These are phyloP conservation scores for Poeciliopsis gracilis DNA, from an alignment of 2,797 vertebrate genomes.

Conservation along the genomic window DNA sequence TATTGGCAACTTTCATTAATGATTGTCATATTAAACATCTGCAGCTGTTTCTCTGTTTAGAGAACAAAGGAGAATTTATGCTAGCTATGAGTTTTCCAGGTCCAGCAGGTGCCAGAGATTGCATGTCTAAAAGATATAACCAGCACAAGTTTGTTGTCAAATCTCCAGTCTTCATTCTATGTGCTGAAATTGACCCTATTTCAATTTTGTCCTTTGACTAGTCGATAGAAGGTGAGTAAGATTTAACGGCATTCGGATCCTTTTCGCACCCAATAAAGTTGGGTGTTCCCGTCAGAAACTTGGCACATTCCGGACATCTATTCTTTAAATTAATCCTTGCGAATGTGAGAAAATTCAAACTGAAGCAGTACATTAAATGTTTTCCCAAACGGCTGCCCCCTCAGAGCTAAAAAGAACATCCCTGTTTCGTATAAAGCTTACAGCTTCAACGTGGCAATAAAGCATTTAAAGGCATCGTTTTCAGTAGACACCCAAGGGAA, in stretches of 20 bases:
- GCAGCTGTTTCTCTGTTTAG: no score
- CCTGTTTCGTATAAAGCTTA: not conserved
- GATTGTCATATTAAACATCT: not conserved
- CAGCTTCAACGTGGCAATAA: not conserved
- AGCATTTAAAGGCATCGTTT: not conserved
- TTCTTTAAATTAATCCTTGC: not conserved
- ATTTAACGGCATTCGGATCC: not conserved
- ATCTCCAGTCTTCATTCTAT: not conserved
- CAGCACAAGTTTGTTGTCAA: not conserved
- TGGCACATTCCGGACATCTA: not conserved
- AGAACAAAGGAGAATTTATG: not conserved
- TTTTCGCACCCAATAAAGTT: not conserved
- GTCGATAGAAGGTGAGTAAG: not conserved
- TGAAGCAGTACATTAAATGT: not conserved
- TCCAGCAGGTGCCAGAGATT: not conserved
- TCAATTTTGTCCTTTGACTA: not conserved
- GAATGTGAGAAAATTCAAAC: not conserved
- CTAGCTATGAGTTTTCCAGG: not conserved
- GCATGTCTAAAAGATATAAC: not conserved
- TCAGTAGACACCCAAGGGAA: conserved; percentile 1
- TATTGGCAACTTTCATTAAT: not conserved
- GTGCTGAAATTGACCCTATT: not conserved
- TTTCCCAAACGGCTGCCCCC: not conserved
- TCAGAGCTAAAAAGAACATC: not conserved
- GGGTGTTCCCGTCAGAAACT: not conserved